Base-by-base conservation (phyloP, 2,888 invertebrate species). In the Stenodera caucasica region DNA sequence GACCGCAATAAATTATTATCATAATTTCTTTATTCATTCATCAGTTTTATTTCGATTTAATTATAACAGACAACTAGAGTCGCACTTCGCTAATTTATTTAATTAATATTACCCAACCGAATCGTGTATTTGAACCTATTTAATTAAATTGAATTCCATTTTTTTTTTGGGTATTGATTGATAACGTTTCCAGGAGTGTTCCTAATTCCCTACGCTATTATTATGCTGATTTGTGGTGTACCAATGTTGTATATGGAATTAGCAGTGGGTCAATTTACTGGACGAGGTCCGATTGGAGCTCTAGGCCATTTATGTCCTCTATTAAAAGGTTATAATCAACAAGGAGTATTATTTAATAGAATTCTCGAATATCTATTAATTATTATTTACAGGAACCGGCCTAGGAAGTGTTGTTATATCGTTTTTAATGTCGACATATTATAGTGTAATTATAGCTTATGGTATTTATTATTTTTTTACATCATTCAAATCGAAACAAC, bases 201-300 rank as follows among this genome's bases (percentile, higher is more conserved):
- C 83, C 87, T 96, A 78, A 90, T 96, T 81, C 96, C 96, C 70
- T 97, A 96, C 83, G 92, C 95, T 82, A 88, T 95, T 81, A 92
- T 94, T 81, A 87, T 96, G 82, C 79, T 95, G 74, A 85, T 95
- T 71, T 95, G 96, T 79, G 95, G 96, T 63, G 88, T 96, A 69
- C 96, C 96, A 15, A 86, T 96, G 83, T 85, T 97, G 63, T 95
- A 94, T 79, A 95, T 96, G 95, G 96, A 97, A 81, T 82, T 96
- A 71, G 90, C 94, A 45, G 86, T 96, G 66, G 96, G 96, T 33
- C 96, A 97, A 80, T 95, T 91, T 78, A 95, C 96, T 33, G 89
- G 94, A 67, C 86, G 94, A 72, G 96, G 96, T 59, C 94, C 96
- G 49, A 94, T 96, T 68, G 92, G 94, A 61, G 95, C 96, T 52